phyloP scores from a whole-genome alignment of 2,888 invertebrate genomes.

The Plutella xylostella region DNA sequence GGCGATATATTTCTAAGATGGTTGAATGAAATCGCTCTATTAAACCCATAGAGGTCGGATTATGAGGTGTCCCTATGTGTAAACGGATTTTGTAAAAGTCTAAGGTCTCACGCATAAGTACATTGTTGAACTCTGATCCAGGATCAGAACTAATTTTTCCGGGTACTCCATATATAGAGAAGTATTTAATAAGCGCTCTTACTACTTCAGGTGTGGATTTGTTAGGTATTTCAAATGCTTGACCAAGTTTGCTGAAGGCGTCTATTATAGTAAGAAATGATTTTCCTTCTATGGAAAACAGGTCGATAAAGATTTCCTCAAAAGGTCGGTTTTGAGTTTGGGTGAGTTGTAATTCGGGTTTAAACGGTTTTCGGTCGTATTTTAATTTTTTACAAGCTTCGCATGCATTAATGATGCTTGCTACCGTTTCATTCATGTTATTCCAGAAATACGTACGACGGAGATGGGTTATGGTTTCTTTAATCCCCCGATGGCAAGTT shows the following conservation, averaged over 20 bases:
- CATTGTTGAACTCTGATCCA: conserved; percentile 28
- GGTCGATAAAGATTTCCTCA: no score
- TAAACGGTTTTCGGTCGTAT: no score
- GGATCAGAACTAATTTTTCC: conserved; percentile 29
- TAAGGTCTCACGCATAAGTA: conserved; percentile 24
- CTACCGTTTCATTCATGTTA: conserved; percentile 18
- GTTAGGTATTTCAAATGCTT: conserved; percentile 28
- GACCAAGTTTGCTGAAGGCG: conserved; percentile 25
- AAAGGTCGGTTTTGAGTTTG: no score
- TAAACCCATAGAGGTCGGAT: conserved; percentile 27
- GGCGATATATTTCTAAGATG: conserved; percentile 24
- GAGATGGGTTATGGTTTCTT: conserved; percentile 26
- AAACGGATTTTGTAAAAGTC: conserved; percentile 25
- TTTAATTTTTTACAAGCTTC: neutral
- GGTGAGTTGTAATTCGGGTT: no score
- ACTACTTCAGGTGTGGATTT: conserved; percentile 27
- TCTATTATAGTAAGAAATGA: conserved; percentile 26
- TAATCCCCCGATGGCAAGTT: conserved; percentile 24
- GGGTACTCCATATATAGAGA: conserved; percentile 28
- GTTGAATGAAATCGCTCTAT: conserved; percentile 28
- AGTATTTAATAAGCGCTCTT: conserved; percentile 22
- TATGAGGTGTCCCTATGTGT: conserved; percentile 26
- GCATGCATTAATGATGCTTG: conserved; percentile 12
- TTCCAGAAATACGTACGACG: conserved; percentile 26
- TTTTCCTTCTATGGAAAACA: conserved; percentile 28